Percentiles rank a stretch among this genome's conserved stretches.
These are phyloP conservation scores for Mustelus asterias DNA, from an alignment of 2,113 vertebrate species.

Conservation along the genomic window DNA sequence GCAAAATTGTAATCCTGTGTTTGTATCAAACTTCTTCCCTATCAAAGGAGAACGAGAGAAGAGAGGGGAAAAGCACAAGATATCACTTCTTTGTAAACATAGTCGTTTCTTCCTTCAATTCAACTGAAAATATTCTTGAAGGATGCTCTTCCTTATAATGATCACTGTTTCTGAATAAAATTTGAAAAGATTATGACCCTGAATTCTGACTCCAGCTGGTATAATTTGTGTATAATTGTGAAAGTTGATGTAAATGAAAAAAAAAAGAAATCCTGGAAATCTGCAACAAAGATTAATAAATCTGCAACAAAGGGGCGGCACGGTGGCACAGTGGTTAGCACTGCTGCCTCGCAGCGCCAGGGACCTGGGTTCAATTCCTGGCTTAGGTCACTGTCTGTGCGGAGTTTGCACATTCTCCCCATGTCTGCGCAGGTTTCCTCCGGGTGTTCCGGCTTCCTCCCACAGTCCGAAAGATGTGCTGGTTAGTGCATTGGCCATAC, in stretches of 20 bases:
- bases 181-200: background rate
- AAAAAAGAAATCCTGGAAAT: background rate
- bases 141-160: background rate
- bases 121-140: background rate
- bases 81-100: background rate
- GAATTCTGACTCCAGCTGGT: background rate
- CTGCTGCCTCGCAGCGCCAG: too few relatives aligned
- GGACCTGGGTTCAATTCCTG: too few relatives aligned
- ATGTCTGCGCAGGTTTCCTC: too few relatives aligned
- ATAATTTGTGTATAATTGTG: background rate
- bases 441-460: too few relatives aligned
- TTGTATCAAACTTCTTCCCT: background rate
- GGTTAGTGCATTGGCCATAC: too few relatives aligned
- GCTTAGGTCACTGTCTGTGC: too few relatives aligned
- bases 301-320: background rate
- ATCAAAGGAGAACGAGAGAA: background rate
- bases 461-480: too few relatives aligned
- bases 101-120: background rate
- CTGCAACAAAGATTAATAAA: background rate
- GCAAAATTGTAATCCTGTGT: too few relatives aligned
- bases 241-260: background rate
- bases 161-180: background rate
- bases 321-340: too few relatives aligned
- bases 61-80: background rate
- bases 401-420: too few relatives aligned